Evolutionary conservation across 2,113 vertebrate species (phyloP).

Genomic region (Argyrosomus japonicus): DNA sequence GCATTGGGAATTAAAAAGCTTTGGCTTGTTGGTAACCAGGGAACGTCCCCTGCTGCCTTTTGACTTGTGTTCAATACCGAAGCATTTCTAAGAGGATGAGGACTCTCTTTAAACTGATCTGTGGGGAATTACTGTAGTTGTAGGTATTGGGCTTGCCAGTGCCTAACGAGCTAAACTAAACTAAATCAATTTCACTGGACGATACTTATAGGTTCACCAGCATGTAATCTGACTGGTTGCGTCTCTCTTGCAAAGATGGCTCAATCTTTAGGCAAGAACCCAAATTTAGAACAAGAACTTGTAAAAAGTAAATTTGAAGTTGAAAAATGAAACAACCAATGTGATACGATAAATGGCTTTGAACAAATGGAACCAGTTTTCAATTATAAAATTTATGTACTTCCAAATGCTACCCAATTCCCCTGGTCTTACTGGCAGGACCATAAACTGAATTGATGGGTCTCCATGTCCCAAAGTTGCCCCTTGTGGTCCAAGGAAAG

Average conservation of each 20-base stretch:
- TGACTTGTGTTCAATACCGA: conserved; percentile 39
- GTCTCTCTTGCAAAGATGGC: background rate
- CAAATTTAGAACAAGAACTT: background rate
- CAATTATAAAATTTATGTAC: conserved; percentile 55
- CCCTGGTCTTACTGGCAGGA: conserved; percentile 47
- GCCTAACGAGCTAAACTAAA: conserved; percentile 13
- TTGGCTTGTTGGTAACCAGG: conserved; percentile 46
- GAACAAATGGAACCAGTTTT: conserved; percentile 47
- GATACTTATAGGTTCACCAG: background rate
- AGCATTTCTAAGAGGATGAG: conserved; percentile 25
- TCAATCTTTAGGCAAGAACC: background rate
- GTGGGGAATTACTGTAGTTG: conserved; percentile 1
- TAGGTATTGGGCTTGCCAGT: background rate
- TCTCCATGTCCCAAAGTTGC: conserved; percentile 41
- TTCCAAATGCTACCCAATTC: conserved; percentile 53
- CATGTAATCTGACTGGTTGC: background rate
- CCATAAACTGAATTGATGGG: conserved; percentile 70
- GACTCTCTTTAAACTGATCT: conserved; percentile 1
- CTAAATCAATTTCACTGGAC: conserved; percentile 14
- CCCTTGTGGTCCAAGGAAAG: conserved; percentile 53
- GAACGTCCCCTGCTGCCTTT: conserved; percentile 12
- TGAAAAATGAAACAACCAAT: conserved; percentile 18
- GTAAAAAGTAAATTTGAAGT: background rate
- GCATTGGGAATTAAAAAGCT: conserved; percentile 61
- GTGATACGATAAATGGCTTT: conserved; percentile 33